Evolutionary conservation across 2,888 invertebrate species (phyloP).

Genomic region (Lepidocyrtinus sp.): DNA sequence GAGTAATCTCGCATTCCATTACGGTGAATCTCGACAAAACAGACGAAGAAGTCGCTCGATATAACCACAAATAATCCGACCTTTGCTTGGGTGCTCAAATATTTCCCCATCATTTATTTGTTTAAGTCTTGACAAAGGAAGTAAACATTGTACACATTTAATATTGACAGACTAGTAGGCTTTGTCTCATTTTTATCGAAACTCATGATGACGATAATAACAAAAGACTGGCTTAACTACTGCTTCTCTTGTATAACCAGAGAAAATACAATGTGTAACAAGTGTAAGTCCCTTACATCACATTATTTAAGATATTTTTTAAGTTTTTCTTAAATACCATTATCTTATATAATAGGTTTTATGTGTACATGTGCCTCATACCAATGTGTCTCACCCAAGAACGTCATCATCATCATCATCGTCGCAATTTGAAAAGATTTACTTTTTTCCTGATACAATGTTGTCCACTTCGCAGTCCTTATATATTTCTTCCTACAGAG

Average conservation of each 20-base stretch:
- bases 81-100: no score
- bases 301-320: neutral
- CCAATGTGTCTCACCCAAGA: neutral
- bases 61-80: no score
- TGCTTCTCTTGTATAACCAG: neutral
- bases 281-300: slow-evolving; percentile 4
- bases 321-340: neutral
- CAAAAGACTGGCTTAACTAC: neutral
- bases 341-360: neutral
- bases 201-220: slow-evolving; percentile 10
- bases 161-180: no score
- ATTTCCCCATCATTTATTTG: no score
- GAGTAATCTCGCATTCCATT: no score
- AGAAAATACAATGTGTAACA: neutral
- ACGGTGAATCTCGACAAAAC: no score
- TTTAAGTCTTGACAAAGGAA: no score
- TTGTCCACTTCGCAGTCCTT: neutral
- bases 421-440: neutral
- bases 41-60: no score
- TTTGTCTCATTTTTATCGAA: neutral
- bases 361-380: neutral
- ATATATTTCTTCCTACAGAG: neutral
- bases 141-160: no score
- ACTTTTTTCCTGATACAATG: neutral
- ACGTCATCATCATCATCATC: neutral